Evolutionary conservation across 2,888 invertebrate genomes (phyloP).

Genomic region (Campoplex nolae): DNA sequence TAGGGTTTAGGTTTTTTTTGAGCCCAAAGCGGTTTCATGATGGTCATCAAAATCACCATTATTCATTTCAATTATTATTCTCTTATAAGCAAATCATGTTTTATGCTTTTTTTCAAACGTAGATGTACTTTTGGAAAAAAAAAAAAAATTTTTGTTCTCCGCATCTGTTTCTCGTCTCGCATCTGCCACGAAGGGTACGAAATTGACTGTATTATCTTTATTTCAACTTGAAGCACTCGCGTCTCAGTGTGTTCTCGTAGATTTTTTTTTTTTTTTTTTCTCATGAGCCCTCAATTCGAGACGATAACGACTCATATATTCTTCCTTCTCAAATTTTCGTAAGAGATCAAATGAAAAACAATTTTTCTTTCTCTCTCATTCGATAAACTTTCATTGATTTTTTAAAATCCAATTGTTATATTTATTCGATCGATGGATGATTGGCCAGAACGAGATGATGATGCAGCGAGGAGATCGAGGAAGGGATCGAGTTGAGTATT

Average conservation of each 20-base stretch:
- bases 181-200: too few species aligned
- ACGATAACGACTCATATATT: too few species aligned
- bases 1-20: conserved; percentile 1
- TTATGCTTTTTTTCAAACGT: background rate
- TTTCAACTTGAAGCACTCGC: too few species aligned
- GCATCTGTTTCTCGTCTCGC: too few species aligned
- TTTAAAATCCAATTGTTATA: background rate
- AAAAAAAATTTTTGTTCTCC: too few species aligned
- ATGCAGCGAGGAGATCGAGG: too few species aligned
- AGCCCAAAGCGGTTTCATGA: background rate
- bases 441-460: conserved; percentile 2
- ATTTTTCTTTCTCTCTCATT: background rate
- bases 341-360: too few species aligned
- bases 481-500: too few species aligned
- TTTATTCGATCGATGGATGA: background rate
- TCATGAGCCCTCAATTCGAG: too few species aligned
- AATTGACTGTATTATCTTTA: background rate
- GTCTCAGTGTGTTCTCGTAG: too few species aligned
- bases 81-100: conserved; percentile 8
- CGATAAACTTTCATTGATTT: background rate
- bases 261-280: too few species aligned
- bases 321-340: too few species aligned
- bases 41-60: background rate
- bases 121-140: background rate
- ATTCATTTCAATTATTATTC: conserved; percentile 18